phyloP scores from a whole-genome alignment of 2,888 invertebrate genomes.

The Antitype chi region DNA sequence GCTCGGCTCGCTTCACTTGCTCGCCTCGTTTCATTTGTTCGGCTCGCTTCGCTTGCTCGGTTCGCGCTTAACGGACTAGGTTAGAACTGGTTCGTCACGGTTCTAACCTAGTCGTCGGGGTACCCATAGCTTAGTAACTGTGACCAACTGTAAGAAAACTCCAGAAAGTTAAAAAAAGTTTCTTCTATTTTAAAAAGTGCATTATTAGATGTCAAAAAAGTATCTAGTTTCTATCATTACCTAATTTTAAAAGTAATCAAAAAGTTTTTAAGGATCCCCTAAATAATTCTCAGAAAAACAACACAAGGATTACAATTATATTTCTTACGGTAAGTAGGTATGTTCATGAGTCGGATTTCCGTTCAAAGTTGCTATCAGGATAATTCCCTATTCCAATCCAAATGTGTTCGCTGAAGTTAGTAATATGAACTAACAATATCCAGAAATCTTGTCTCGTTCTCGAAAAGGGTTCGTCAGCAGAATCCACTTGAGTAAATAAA shows the following conservation, averaged over 20 bases:
- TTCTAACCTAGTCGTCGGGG: no score
- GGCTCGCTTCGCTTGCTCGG: no score
- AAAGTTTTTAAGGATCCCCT: no score
- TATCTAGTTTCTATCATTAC: no score
- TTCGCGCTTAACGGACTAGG: no score
- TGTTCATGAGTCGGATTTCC: not conserved
- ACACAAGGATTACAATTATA: not conserved
- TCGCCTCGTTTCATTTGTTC: no score
- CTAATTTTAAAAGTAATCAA: no score
- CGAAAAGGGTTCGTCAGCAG: slow-evolving; percentile 54
- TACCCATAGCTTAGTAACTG: no score
- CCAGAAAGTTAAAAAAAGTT: no score
- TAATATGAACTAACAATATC: slow-evolving; percentile 38
- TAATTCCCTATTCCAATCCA: slow-evolving; percentile 5
- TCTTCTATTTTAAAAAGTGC: not conserved
- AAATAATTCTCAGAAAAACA: not conserved
- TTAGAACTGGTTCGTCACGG: not conserved
- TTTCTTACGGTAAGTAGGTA: not conserved
- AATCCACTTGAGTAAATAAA: slow-evolving; percentile 59
- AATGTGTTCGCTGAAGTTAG: slow-evolving; percentile 13
- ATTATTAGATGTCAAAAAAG: no score
- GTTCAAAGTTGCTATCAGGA: not conserved
- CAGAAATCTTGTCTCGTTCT: slow-evolving; percentile 41
- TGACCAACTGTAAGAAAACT: not conserved
- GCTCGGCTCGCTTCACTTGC: no score